These are phyloP conservation scores for Spisula solida DNA, from an alignment of 2,888 invertebrate species.

Conservation along the genomic window DNA sequence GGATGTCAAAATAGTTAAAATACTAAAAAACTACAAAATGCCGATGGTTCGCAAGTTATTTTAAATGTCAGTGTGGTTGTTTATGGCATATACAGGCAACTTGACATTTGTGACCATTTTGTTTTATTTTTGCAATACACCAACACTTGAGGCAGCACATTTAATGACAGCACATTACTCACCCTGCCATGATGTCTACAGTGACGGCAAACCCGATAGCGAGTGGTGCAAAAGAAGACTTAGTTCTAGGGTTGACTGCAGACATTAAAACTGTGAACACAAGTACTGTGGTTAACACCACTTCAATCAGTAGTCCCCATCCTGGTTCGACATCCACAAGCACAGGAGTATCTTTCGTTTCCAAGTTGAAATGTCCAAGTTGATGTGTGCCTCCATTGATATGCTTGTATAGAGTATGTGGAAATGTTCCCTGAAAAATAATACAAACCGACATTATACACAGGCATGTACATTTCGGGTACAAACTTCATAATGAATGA, in stretches of 20 bases:
- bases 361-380: constrained; percentile 42
- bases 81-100: no score
- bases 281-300: constrained; percentile 80
- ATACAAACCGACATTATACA: background rate
- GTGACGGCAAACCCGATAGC: constrained; percentile 87
- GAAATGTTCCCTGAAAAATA: constrained; percentile 68
- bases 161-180: no score
- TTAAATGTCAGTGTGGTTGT: no score
- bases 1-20: no score
- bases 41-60: no score
- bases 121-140: no score
- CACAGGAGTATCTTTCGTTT: background rate
- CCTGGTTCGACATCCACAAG: constrained; percentile 56
- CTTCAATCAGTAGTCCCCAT: constrained; percentile 79
- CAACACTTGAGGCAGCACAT: no score
- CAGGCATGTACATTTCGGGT: no score
- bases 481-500: no score
- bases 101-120: no score
- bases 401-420: constrained; percentile 46
- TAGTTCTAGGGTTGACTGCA: constrained; percentile 85
- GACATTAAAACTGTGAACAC: constrained; percentile 86
- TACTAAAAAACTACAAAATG: no score
- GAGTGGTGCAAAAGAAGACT: constrained; percentile 84
- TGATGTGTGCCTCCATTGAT: constrained; percentile 71
- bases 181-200: constrained; percentile 86